Percentiles rank a stretch among this genome's conserved stretches.
phyloP scores from a whole-genome alignment of 30 jellyfish, hydroid and myxozoan species.

The Aurelia aurita region DNA sequence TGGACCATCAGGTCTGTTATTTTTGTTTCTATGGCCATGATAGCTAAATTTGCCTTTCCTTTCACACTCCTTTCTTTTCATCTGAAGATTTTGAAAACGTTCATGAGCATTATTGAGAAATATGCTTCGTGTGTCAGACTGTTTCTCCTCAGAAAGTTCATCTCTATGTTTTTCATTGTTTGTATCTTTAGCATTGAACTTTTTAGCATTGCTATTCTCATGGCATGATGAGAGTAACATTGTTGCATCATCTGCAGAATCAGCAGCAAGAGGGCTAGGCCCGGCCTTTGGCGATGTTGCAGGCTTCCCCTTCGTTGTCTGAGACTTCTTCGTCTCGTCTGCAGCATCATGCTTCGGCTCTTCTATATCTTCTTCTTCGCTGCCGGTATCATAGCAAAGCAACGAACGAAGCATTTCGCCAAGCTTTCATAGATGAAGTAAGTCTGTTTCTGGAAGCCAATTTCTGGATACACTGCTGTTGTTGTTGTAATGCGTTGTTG shows the following conservation, averaged over 20 bases:
- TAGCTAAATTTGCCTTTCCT: background rate
- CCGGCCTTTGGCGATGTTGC: too few relatives aligned
- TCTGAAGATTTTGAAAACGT: background rate
- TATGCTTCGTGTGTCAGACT: background rate
- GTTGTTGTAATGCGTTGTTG: background rate
- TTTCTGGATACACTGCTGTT: background rate
- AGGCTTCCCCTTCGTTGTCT: background rate
- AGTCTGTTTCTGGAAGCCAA: background rate
- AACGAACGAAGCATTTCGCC: slow-evolving; percentile 26
- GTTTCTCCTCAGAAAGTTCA: background rate
- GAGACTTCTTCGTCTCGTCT: background rate
- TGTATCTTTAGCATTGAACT: too few relatives aligned
- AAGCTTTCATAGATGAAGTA: background rate
- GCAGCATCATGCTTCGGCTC: background rate
- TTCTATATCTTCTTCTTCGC: background rate
- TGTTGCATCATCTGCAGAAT: too few relatives aligned
- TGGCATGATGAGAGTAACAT: too few relatives aligned
- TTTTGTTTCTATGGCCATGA: background rate
- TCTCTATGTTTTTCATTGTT: background rate
- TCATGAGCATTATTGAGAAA: slow-evolving; percentile 7
- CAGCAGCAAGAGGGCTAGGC: too few relatives aligned
- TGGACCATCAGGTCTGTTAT: background rate
- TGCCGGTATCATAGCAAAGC: slow-evolving; percentile 34
- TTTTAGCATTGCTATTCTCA: too few relatives aligned
- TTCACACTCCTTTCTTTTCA: background rate